Evolutionary conservation across 2,888 invertebrate genomes (phyloP), one percentile per base, ranked within the genome.

Genomic region (Euplexia lucipara): DNA sequence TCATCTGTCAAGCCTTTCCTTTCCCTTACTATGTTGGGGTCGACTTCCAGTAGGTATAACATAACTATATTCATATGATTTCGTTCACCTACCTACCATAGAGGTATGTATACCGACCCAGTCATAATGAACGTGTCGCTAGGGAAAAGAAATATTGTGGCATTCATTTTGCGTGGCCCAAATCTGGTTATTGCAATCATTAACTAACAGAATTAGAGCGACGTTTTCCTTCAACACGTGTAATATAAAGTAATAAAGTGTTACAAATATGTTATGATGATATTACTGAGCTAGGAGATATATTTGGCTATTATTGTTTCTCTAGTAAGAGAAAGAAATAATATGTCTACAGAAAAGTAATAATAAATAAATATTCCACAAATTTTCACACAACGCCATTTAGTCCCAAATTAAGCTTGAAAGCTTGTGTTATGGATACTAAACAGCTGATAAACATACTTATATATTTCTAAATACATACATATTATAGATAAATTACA

Each of bases 151-250:
- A 63, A 74, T 73, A 68, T 62, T 51, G 62, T 52, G 39, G 59
- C 56, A 48, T 63, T 68, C 62, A 73, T 73, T 74, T 63, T 47
- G 35, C 39, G 37, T 44, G 63, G 41, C 70, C 57, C 45, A 58
- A 74, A 74, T 74, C 53, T 70, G 60, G 64, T 74, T 70, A 75
- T 75, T 64, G 58, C 60, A 64, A 70, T 74, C 70, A 74, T 74
- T 74, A 74, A 69, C 57, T 74, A 69, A 74, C 57, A 52, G 74
- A 74, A 74, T 73, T 69, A 73, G 59, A 44, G 34, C 35, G 39
- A 32, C 35, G 45, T 39, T 63, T 74, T 68, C 51, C 62, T 74
- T 39, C 51, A 48, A 59, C 62, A 54, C 39, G 18, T 22, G 9
- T 61, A 66, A 72, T 73, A 73, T 54, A 35, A 58, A 41, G 53